Evolutionary conservation across 2,797 vertebrate species (phyloP), one percentile per base, ranked within the genome.

Genomic region (Dendrocincla fuliginosa): DNA sequence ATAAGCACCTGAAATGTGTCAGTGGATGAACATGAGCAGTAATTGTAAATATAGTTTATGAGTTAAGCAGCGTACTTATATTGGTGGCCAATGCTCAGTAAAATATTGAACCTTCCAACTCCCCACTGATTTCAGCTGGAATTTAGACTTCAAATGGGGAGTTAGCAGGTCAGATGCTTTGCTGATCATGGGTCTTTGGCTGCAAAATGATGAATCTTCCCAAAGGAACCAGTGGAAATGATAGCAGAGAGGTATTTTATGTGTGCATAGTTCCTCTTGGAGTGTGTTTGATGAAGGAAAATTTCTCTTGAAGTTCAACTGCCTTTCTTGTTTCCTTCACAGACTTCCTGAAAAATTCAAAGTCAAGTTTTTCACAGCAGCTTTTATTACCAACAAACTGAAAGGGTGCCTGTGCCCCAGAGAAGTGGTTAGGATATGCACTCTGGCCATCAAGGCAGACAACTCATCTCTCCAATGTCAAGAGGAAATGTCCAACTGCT

Each of bases 41-140:
- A 94, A 96, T 86, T 95, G 85, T 91, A 96, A 96, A 95, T 91
- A 91, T 33, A 93, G 22, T 96, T 97, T 97, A 97, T 94, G 96
- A 86, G 83, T 88, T 90, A 81, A 93, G 77, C 90, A 90, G 80
- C 2, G 2, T 69, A 67, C 80, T 88, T 83, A 86, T 95, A 93
- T 28, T 84, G 90, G 74, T 8, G 7, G 85, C 85, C 83, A 94
- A 52, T 60, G 55, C 41, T 92, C 69, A 46, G 65, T 35, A 71
- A 85, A 93, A 92, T 63, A 87, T 17, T 88, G 82, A 81, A 56
- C 73, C 79, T 89, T 65, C 69, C 56, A 89, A 96, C 89, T 96
- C 89, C 89, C 93, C 46, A 24, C 53, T 78, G 95, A 78, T 33
- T 94, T 87, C 69, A 64, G 41, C 7, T 64, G 68, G 76, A 95